Evolutionary conservation across 2,113 vertebrate genomes (phyloP), one percentile per base, ranked within the genome.

Genomic region (Pygoscelis adeliae): DNA sequence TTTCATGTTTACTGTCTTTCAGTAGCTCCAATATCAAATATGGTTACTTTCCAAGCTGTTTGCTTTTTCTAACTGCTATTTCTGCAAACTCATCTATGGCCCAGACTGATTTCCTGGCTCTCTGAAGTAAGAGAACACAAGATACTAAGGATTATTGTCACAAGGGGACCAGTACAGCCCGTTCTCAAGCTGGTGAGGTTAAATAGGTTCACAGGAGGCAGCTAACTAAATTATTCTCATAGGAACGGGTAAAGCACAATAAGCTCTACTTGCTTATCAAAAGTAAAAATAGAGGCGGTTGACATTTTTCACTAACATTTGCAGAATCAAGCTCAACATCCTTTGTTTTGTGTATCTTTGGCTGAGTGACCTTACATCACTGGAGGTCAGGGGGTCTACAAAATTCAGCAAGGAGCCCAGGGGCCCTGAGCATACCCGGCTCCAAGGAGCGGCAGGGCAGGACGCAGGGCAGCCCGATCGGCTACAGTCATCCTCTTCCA

Each of bases 1-100:
- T 77, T 90, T 94, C 36, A 20, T 62, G n/a, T 91, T 96, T 85
- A 44, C 36, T 66, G n/a, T 83, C 66, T 86, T 93, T 91, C 81
- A 87, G 21, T 74, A 80, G 55, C 32, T 83, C 67, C 46, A 65
- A 4, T 34, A 91, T 73, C 27, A 91, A 96, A 83, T 36, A 69
- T 27, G 30, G 17, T 88, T 87, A 80, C 38, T 91, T 89, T 77
- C 29, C 81, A 95, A 87, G 50, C 78, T 80, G 67, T 93, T 88
- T 83, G 32, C 10, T 93, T 79, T 94, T 85, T 66, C 44, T 65
- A 56, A 52, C 19, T 83, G 58, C 30, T 87, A 55, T 73, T 90
- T 95, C 70, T 90, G 80, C 73, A 80, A 80, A 58, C 12, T 91
- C 62, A 55, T 82, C 53, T 44, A 38, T 38, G n/a, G 62, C 27